Evolutionary conservation across 2,888 invertebrate genomes (phyloP), one percentile per base, ranked within the genome.

Genomic region (Harpagoxenus sublaevis): DNA sequence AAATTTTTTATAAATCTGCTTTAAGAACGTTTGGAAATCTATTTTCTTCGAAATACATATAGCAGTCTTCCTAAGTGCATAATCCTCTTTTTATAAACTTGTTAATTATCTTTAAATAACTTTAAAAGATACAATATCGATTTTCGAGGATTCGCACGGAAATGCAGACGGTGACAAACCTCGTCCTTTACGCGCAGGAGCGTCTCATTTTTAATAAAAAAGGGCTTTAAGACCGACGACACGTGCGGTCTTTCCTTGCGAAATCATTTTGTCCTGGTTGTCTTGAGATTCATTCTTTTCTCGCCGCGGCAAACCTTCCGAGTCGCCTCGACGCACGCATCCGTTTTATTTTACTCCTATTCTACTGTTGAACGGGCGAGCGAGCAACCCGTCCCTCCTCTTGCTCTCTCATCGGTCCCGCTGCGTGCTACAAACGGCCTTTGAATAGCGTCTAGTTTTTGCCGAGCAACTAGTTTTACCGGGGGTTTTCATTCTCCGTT

Each of bases 401-500:
- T 77, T 73, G 63, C 82, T 86, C 85, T 66, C 81, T 77, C 83
- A 86, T 87, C 60, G 60, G 79, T 39, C 82, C 23, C 74, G 70
- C 89, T 83, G 87, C 89, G 88, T 83, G 89, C 87, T 89, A 90
- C 89, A 89, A 91, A 91, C 92, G 87, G 90, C 90, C 91, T 92
- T 93, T 93, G 92, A 93, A 92, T 93, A 91, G 93, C 90, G 88
- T 92, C 93, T 92, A 93, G 92, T 93, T 93, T 93, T 93, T 93
- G 92, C 90, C 78, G 84, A 66, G 83, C 91, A 91, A 92, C 93
- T 93, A 92, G 93, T 93, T 93, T 92, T 88, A 90, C 88, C 88
- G 89, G 84, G 84, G 88, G 89, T 91, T 92, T 93, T 92, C 92
- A 92, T 93, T 92, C 91, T 88, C 28, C 53, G 51, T 83, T 66